Conservation (phyloP, 1,140 invertebrate species). For the Batillaria attramentaria region DNA sequence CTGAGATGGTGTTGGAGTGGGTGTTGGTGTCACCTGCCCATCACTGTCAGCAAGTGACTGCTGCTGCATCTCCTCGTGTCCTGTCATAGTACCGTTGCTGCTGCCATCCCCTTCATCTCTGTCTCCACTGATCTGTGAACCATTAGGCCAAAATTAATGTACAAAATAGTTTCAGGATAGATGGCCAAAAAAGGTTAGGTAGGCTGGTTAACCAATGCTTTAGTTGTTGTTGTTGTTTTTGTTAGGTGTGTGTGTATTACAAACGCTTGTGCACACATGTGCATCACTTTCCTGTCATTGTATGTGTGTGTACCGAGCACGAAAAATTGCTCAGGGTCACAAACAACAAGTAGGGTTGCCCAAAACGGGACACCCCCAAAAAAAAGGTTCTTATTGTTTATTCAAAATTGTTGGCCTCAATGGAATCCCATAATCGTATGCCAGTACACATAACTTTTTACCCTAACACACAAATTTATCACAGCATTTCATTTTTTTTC, state of each 20-base stretch:
- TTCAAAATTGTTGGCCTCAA: background rate
- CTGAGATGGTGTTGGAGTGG: slow-evolving; percentile 12
- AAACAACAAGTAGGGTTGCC: no score
- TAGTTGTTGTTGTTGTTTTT: no score
- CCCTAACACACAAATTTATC: background rate
- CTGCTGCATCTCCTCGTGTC: slow-evolving; percentile 70
- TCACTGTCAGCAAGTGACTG: slow-evolving; percentile 18
- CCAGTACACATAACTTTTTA: background rate
- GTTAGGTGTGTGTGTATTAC: no score
- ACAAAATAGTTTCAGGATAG: no score
- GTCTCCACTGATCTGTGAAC: slow-evolving; percentile 49
- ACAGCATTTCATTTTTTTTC: background rate
- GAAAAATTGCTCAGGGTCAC: no score
- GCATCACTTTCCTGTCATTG: no score
- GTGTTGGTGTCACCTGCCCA: slow-evolving; percentile 29
- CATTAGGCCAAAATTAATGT: no score
- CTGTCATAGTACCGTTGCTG: slow-evolving; percentile 74
- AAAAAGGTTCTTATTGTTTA: background rate
- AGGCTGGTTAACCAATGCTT: no score
- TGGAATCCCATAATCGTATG: background rate
- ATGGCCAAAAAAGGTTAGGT: no score
- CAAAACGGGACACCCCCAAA: no score
- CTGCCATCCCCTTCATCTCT: slow-evolving; percentile 69
- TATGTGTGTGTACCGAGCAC: no score
- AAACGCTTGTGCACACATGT: no score